Percentiles rank a stretch among this genome's conserved stretches.
These are phyloP conservation scores for Ophthalmolycus amberensis DNA, from an alignment of 2,113 vertebrate genomes.

Conservation along the genomic window DNA sequence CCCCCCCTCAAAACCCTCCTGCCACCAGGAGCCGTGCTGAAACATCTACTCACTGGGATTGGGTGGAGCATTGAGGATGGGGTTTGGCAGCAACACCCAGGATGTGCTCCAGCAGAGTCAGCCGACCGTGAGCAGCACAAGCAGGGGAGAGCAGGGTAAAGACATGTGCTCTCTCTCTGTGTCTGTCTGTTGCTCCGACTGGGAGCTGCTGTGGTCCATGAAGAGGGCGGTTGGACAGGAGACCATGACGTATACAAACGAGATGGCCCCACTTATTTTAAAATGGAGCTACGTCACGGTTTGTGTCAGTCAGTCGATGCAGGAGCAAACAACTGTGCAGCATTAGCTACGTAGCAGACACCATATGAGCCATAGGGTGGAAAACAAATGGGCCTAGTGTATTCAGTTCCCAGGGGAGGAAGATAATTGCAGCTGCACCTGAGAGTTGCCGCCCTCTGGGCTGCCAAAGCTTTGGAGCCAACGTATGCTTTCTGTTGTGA, in stretches of 20 bases:
- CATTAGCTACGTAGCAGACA: slow-evolving; percentile 19
- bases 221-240: slow-evolving; percentile 23
- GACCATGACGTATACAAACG: slow-evolving; percentile 13
- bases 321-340: slow-evolving; percentile 12
- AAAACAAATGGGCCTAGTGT: slow-evolving; percentile 38
- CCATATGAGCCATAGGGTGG: slow-evolving; percentile 26
- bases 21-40: slow-evolving; percentile 32
- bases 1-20: slow-evolving; percentile 24
- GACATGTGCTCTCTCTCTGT: slow-evolving; percentile 32
- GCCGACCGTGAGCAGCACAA: slow-evolving; percentile 22
- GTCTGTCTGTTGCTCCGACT: slow-evolving; percentile 14
- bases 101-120: slow-evolving; percentile 21
- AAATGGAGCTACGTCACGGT: background rate
- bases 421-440: slow-evolving; percentile 41
- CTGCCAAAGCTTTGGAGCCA: slow-evolving; percentile 5
- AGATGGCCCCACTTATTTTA: background rate
- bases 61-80: slow-evolving; percentile 28
- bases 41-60: slow-evolving; percentile 43
- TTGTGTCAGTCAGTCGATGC: background rate
- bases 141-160: background rate
- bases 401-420: slow-evolving; percentile 49
- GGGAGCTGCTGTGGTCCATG: slow-evolving; percentile 62
- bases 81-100: slow-evolving; percentile 25
- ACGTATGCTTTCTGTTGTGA: background rate
- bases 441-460: slow-evolving; percentile 23